Evolutionary conservation across 92 coral and sea anemone species (phyloP), one percentile per base, ranked within the genome.

Genomic region (Porites divaricata): DNA sequence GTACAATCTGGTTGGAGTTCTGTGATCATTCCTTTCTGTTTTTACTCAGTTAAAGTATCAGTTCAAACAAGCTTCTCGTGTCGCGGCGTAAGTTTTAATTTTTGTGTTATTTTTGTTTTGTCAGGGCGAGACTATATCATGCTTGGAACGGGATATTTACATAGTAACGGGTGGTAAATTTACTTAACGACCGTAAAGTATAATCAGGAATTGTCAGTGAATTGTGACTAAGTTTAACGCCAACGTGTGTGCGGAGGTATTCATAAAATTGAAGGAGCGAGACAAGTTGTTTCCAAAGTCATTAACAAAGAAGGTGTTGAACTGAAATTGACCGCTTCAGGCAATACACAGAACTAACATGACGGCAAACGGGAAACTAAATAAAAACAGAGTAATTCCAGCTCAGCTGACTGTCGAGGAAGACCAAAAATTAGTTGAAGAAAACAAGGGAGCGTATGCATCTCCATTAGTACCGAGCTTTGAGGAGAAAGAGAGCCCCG

Each of bases 301-400:
- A 81, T 57, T 52, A 56, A 17, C 85, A 81, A 53, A 67, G 66
- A 81, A 57, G 78, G 16, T 70, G 77, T 15, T 70, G 70, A 71
- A 74, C 58, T 62, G 70, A 71, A 74, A 71, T 62, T 81, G 85
- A 21, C 77, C 6, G 45, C 45, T 35, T 6, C 45, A 35, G 45
- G 45, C 45, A 35, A 35, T 6, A 35, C 4, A 35, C 4, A 35
- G 45, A 35, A 35, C 4, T 11, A 73, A 79, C 52, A 92, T 84
- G 93, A 80, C 93, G 66, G 85, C 95, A 66, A 94, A 91, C 79
- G 95, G 98, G 59, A 91, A 84, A 68, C 67, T 89, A 63, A 87
- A 91, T 62, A 94, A 87, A 83, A 91, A 86, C 74, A 92, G 85
- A 79, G 91, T 94, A 59, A 77, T 77, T 70, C 98, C 98, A 14